Percentiles rank a stretch among this genome's conserved stretches.
These are phyloP conservation scores for Chunga burmeisteri DNA, from an alignment of 2,113 vertebrate genomes.

Conservation along the genomic window DNA sequence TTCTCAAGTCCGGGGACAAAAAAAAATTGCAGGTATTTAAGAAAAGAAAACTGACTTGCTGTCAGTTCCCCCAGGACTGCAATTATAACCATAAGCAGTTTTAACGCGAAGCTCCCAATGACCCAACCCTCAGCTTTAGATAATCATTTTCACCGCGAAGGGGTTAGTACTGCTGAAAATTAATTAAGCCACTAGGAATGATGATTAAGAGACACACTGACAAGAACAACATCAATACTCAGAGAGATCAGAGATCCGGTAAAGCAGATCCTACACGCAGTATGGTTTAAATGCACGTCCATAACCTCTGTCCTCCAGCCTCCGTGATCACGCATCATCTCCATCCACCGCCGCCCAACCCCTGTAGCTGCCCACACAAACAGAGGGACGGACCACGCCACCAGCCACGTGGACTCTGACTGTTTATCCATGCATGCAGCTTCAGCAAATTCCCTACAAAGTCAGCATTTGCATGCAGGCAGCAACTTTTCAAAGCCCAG, in stretches of 20 bases:
- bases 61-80: neutral
- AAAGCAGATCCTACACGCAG: neutral
- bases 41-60: neutral
- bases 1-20: neutral
- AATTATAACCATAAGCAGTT: neutral
- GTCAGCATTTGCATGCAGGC: neutral
- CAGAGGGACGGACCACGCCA: neutral
- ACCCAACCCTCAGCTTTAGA: neutral
- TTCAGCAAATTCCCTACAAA: constrained; percentile 51
- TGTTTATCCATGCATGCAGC: neutral
- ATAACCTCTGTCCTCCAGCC: neutral
- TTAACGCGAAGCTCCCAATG: neutral
- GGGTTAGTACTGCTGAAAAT: neutral
- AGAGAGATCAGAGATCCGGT: neutral
- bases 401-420: neutral
- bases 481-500: constrained; percentile 13
- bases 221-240: neutral
- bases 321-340: neutral
- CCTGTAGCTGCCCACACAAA: neutral
- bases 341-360: neutral
- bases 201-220: neutral
- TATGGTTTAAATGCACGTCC: neutral
- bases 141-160: neutral
- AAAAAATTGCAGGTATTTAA: neutral
- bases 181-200: neutral